phyloP scores from a whole-genome alignment of 2,113 vertebrate genomes.

The Apaloderma vittatum region DNA sequence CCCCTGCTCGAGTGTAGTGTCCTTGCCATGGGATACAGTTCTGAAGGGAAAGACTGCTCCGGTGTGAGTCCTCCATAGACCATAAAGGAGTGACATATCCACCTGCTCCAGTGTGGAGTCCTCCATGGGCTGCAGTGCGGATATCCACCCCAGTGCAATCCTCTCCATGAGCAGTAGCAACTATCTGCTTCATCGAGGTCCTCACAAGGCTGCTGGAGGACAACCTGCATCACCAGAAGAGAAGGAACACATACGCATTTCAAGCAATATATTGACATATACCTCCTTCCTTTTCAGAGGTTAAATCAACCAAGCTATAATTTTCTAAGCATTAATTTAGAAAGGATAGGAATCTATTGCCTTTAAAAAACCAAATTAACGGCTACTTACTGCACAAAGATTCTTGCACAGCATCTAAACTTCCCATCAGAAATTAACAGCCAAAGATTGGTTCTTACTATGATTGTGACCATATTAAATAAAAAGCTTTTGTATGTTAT shows the following conservation, averaged over 20 bases:
- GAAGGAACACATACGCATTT: neutral
- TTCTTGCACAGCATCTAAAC: neutral
- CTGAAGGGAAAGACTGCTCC: neutral
- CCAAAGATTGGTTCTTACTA: neutral
- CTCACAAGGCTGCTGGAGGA: fast-evolving
- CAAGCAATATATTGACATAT: neutral
- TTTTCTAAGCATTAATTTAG: neutral
- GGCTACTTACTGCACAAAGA: neutral
- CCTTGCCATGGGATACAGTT: neutral
- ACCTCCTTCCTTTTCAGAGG: neutral
- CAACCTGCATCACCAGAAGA: neutral
- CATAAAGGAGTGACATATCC: neutral
- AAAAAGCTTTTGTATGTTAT: neutral
- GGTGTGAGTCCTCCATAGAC: neutral
- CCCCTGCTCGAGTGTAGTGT: fast-evolving
- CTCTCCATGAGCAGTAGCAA: neutral
- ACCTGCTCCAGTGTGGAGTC: neutral
- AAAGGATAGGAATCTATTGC: neutral
- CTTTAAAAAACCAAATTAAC: neutral
- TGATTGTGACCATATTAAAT: neutral
- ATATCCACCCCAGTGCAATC: neutral
- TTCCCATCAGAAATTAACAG: neutral
- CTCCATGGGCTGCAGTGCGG: neutral
- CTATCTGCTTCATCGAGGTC: neutral
- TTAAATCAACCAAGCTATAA: neutral